Evolutionary conservation across 1,140 invertebrate genomes (phyloP), one percentile per base, ranked within the genome.

Genomic region (Pachypsylla venusta): DNA sequence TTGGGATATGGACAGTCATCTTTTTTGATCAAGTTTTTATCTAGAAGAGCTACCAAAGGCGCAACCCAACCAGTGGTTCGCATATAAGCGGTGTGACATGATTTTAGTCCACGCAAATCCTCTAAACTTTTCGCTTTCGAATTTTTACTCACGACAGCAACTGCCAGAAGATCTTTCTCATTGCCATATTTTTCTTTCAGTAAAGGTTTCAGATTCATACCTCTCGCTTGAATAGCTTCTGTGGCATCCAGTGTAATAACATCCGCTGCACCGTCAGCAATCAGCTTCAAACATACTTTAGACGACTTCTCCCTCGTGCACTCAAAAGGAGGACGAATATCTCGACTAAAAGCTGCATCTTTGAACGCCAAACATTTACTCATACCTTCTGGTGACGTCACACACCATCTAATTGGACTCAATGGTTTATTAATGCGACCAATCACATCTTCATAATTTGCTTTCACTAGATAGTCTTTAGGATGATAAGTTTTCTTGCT

Each of bases 381-480:
- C 5, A 79, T 64, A 42, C 80, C 82, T 0, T 75, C 70, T 25
- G 77, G 70, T 1, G 72, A 74, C 19, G 76, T 79, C 7, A 84
- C 79, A 65, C 86, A 89, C 60, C 86, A 69, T 19, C 81, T 76
- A 12, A 76, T 70, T 74, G 4, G 77, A 71, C 27, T 82, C 82
- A 42, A 77, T n/a, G 42, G 42, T 19, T 48, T 48, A 78, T 61
- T 56, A 26, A 81, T 79, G 42, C 84, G 76, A 63, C 86, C 84
- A 61, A 89, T 85, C n/a, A 87, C 84, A 63, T 84, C 81, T 40
- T 80, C 77, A 65, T 87, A 89, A 68, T 87, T 84, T 1, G 82
- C 80, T 61, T 80, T 79, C 58, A 76, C 76, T 56, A 87, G 68
- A 58, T 85, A 84, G 27, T 80, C 73, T 10, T 73, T 71, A 0